Evolutionary conservation across 2,888 invertebrate species (phyloP), one percentile per base, ranked within the genome.

Genomic region (Alcis repandata): DNA sequence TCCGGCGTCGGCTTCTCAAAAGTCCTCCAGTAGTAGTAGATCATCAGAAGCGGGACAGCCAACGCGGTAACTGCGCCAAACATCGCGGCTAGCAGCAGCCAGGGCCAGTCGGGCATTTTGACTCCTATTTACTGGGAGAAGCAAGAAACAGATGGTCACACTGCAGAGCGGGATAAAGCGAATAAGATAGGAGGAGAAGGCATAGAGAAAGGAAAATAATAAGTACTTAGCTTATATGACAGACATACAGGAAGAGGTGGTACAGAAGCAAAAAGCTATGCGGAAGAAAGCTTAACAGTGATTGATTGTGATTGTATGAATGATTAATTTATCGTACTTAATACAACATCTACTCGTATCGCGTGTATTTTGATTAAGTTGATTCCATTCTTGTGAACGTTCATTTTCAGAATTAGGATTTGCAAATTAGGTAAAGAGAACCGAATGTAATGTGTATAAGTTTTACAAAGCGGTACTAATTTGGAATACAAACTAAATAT

Each of bases 51-150:
- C 8, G 92, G 92, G 10, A 91, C 80, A 0, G 87, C 82, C 64
- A 93, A 79, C 1, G 90, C 89, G 0, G 88, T 83, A 1, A 86
- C 69, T 0, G 92, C 93, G 0, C 94, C 93, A 52, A 90, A 78
- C 43, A 90, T 72, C 56, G 91, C 90, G 3, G 93, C 89, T 19
- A 90, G 63, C 48, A 93, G 70, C 70, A 92, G 75, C 91, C 91
- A 92, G 59, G 87, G 84, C 93, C 92, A 93, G 75, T 93, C 93
- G 67, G 92, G 92, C 93, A 93, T 93, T 68, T 53, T 88, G 70
- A 27, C 27, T 68, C 69, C 27, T 49, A 33, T 20, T 63, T 57
- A 36, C 40, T 53, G 27, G 43, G 17, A 32, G 32, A 49, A 32
- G 2, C 6, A 27, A 15, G 6, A 15, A 27, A 48, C 48, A 48